Conservation (phyloP, 2,888 invertebrate genomes). For the Hedychridium roseum region DNA sequence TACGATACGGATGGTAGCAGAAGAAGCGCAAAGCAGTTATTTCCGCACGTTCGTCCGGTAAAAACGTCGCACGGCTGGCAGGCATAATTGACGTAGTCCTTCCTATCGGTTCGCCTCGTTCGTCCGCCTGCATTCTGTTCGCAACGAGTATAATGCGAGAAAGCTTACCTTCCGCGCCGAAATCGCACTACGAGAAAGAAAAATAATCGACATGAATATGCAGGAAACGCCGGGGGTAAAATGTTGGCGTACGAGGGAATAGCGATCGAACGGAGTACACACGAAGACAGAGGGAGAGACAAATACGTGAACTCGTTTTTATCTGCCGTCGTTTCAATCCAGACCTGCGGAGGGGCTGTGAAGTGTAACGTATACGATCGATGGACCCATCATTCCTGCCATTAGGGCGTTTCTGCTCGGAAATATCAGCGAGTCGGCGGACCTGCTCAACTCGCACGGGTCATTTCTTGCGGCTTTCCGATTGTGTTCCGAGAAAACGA, state of each 20-base stretch:
- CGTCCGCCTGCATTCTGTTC: conserved; percentile 16
- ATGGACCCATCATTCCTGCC: too few species aligned
- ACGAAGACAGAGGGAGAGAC: conserved; percentile 9
- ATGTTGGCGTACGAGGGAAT: conserved; percentile 18
- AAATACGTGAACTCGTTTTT: conserved; percentile 22
- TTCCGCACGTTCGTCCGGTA: background rate
- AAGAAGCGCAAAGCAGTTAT: too few species aligned
- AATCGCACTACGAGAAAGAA: conserved; percentile 14
- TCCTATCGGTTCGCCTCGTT: conserved; percentile 19
- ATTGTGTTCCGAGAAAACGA: too few species aligned
- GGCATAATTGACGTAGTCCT: conserved; percentile 27
- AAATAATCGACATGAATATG: conserved; percentile 36
- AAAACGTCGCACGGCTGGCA: conserved; percentile 14
- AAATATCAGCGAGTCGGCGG: too few species aligned
- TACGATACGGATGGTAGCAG: too few species aligned
- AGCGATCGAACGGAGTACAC: conserved; percentile 7
- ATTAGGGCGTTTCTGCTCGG: too few species aligned
- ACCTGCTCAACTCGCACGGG: too few species aligned
- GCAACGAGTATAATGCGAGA: conserved; percentile 16
- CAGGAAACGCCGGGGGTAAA: conserved; percentile 22
- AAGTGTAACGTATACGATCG: too few species aligned
- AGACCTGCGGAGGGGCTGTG: conserved; percentile 14
- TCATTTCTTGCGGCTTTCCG: too few species aligned
- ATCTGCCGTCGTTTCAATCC: conserved; percentile 24
- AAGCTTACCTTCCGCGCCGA: conserved; percentile 19